These are phyloP conservation scores for Ophion slaviceki DNA, from an alignment of 2,888 invertebrate species.

Conservation along the genomic window DNA sequence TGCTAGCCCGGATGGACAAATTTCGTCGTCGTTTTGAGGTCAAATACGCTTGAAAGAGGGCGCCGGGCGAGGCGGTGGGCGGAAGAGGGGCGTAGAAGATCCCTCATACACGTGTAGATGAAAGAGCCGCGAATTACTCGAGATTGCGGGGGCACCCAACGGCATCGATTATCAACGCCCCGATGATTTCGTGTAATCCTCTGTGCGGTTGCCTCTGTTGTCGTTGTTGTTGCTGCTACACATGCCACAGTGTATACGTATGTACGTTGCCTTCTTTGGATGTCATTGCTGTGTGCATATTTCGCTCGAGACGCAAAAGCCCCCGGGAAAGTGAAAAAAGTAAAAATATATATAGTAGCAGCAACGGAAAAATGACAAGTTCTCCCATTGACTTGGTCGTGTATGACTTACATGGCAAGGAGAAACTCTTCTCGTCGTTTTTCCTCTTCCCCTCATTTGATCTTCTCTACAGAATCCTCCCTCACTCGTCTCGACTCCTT, in stretches of 20 bases:
- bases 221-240: not conserved
- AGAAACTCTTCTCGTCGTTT: slow-evolving; percentile 45
- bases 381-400: slow-evolving; percentile 42
- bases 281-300: not conserved
- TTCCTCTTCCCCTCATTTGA: slow-evolving; percentile 1
- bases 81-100: not conserved
- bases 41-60: not conserved
- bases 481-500: not conserved
- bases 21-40: not conserved
- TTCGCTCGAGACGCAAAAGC: slow-evolving; percentile 3
- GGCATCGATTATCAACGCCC: slow-evolving; percentile 22
- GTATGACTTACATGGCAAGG: slow-evolving; percentile 41
- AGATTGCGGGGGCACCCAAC: not conserved
- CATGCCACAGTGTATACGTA: not conserved
- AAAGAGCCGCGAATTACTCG: not conserved
- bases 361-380: slow-evolving; percentile 25
- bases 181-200: slow-evolving; percentile 19
- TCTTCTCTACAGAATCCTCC: slow-evolving; percentile 2
- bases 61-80: not conserved
- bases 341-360: not conserved
- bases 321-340: slow-evolving; percentile 8
- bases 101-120: not conserved
- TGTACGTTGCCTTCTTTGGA: not conserved
- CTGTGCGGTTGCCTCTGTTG: not conserved
- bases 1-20: not conserved